phyloP scores from a whole-genome alignment of 2,113 vertebrate genomes.

The Arenaria interpres region DNA sequence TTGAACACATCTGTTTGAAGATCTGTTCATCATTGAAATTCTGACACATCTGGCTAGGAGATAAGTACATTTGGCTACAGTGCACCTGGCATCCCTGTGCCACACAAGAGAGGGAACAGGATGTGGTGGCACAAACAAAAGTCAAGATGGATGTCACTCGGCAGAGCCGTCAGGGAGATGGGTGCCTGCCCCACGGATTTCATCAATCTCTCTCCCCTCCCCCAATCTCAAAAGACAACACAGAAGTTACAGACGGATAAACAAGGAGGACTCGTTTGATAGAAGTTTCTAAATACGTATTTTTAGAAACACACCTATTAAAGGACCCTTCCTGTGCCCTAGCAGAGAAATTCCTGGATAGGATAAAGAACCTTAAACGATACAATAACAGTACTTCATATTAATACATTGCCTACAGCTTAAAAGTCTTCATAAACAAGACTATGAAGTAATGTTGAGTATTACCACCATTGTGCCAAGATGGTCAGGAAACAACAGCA shows the following conservation, averaged over 20 bases:
- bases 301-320: not conserved
- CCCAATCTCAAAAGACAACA: not conserved
- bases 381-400: not conserved
- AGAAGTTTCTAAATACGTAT: not conserved
- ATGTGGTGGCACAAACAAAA: not conserved
- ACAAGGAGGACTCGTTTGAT: not conserved
- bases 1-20: not conserved
- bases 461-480: not conserved
- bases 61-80: not conserved
- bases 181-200: fast-evolving
- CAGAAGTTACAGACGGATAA: not conserved
- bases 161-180: not conserved
- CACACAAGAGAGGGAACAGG: not conserved
- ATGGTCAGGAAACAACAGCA: not conserved
- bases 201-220: not conserved
- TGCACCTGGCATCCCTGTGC: fast-evolving
- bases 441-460: not conserved
- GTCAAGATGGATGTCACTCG: not conserved
- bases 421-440: not conserved
- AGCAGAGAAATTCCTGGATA: not conserved
- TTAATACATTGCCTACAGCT: not conserved
- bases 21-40: fast-evolving
- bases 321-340: not conserved
- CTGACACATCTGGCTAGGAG: not conserved
- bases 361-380: not conserved